Percentiles rank a stretch among this genome's conserved stretches.
Evolutionary conservation across 2,888 invertebrate genomes (phyloP).

Genomic region (Ennomos quercinarius): DNA sequence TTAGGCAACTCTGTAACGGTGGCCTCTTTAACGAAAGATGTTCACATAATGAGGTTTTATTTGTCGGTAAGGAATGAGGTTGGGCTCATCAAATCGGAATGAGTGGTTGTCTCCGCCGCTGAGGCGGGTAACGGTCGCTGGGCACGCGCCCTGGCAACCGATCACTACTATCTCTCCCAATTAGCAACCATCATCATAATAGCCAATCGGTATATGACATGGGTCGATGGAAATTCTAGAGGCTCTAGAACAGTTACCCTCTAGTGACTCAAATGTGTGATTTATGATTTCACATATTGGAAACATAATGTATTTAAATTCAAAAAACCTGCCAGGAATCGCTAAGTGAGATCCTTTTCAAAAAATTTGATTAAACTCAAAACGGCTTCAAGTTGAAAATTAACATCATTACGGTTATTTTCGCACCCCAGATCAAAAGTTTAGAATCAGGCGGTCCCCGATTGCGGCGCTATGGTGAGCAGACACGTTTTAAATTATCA

Average conservation of each 20-base stretch:
- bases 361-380: constrained; percentile 15
- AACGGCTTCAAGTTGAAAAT: constrained; percentile 42
- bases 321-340: background rate
- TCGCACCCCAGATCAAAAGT: constrained; percentile 24
- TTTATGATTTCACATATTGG: background rate
- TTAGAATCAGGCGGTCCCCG: constrained; percentile 29
- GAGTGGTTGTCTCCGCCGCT: constrained; percentile 53
- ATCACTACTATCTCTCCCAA: constrained; percentile 40
- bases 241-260: constrained; percentile 13
- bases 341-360: constrained; percentile 1
- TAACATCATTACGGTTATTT: constrained; percentile 63
- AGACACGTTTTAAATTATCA: constrained; percentile 69
- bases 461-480: constrained; percentile 50
- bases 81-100: constrained; percentile 60
- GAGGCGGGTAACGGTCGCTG: constrained; percentile 54
- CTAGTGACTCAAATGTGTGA: constrained; percentile 1
- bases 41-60: constrained; percentile 44
- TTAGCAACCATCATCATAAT: constrained; percentile 42
- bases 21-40: constrained; percentile 30
- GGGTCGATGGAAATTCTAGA: constrained; percentile 29
- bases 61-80: constrained; percentile 47
- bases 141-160: constrained; percentile 58
- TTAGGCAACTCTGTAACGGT: no score
- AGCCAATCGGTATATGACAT: constrained; percentile 38
- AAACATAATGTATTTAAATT: background rate